A percentile compares a stretch with the other conserved stretches of the same genome.
Evolutionary conservation across 2,797 vertebrate species (phyloP).

Genomic region (Selene dorsalis): DNA sequence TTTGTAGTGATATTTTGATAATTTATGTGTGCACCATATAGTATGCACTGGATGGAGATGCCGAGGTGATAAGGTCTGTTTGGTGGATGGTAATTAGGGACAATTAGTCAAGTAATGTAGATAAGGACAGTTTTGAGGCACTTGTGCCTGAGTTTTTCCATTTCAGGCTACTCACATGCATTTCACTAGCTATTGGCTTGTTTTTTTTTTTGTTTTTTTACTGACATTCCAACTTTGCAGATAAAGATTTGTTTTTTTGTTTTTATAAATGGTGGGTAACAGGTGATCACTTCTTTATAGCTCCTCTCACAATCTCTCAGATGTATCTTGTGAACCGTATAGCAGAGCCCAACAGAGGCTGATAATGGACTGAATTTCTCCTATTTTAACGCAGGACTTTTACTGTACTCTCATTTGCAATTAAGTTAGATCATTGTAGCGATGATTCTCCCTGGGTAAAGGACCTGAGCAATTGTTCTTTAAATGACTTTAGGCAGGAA

Average conservation of each 20-base stretch:
- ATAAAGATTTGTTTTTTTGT: background rate
- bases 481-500: background rate
- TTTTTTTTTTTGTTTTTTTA: background rate
- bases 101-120: background rate
- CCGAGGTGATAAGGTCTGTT: background rate
- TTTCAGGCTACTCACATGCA: background rate
- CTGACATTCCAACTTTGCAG: background rate
- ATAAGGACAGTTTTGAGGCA: background rate
- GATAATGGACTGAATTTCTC: no score
- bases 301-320: background rate
- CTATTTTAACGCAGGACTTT: background rate
- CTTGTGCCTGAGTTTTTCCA: background rate
- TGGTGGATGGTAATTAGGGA: background rate
- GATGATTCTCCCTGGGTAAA: background rate
- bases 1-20: constrained; percentile 10
- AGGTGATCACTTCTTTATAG: background rate
- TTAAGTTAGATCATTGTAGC: background rate
- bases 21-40: background rate
- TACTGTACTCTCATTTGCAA: background rate
- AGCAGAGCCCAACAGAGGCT: no score
- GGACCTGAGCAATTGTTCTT: background rate
- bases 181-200: background rate
- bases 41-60: background rate
- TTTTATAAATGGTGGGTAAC: background rate
- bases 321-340: background rate